Conservation (phyloP, 2,888 invertebrate species). For the Zelleria hepariella region DNA sequence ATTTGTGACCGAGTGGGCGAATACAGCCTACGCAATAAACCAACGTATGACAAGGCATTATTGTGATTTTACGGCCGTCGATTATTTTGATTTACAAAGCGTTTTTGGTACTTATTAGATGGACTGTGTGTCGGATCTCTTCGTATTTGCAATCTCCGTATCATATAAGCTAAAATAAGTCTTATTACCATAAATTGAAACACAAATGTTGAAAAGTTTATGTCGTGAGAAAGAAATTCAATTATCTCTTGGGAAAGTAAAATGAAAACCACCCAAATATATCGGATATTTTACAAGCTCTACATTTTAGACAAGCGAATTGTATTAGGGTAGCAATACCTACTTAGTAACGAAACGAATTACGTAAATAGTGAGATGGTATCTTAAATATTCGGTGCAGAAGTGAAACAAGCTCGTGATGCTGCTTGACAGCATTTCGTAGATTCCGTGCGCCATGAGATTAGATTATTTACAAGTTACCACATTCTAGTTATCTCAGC, state of each 20-base stretch:
- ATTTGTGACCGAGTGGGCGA: constrained; percentile 18
- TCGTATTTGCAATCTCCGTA: no score
- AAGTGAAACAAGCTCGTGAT: background rate
- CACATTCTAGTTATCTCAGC: background rate
- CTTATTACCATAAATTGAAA: no score
- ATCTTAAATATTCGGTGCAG: background rate
- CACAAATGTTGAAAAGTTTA: no score
- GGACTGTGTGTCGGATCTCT: no score
- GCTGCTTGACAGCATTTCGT: background rate
- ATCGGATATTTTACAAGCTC: no score
- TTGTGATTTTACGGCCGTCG: background rate
- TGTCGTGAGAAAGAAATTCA: no score
- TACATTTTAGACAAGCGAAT: no score
- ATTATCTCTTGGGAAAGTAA: no score
- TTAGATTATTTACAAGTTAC: background rate
- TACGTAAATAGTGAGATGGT: background rate
- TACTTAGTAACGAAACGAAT: no score
- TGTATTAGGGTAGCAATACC: no score
- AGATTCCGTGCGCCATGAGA: background rate
- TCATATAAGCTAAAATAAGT: no score
- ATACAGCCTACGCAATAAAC: constrained; percentile 1
- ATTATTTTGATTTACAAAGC: background rate
- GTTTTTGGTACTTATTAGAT: background rate
- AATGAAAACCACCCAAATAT: no score
- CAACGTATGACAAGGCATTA: background rate